Conservation (phyloP, 2,113 vertebrate species). For the Eonycteris spelaea region DNA sequence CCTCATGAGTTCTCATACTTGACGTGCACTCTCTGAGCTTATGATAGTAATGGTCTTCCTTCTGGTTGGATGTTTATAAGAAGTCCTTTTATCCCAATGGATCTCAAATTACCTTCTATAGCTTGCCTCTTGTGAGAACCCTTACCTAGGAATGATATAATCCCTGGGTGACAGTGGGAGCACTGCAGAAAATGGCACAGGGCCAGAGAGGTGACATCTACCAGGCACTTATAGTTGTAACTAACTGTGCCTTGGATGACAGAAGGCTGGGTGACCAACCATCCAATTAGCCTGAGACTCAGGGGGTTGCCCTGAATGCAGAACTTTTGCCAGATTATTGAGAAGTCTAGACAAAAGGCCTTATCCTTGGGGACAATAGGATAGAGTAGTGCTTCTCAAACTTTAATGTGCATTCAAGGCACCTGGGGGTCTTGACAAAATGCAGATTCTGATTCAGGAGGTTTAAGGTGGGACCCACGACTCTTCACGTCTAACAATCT, state of each 20-base stretch:
- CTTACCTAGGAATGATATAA: background rate
- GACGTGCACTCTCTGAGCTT: background rate
- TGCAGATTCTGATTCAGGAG: background rate
- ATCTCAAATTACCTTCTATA: background rate
- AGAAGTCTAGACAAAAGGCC: background rate
- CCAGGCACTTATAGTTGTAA: background rate
- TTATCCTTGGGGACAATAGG: background rate
- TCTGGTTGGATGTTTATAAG: background rate
- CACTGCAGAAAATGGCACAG: background rate
- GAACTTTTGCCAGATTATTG: background rate
- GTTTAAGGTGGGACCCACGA: background rate
- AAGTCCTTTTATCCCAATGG: background rate
- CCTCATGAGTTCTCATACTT: fast-evolving
- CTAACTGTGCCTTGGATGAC: background rate
- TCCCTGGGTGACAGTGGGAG: fast-evolving
- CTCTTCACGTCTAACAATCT: background rate
- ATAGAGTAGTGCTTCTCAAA: background rate
- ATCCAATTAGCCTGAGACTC: fast-evolving
- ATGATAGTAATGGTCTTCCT: background rate
- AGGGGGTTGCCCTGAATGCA: background rate
- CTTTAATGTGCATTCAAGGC: fast-evolving
- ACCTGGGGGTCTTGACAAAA: background rate
- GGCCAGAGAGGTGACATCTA: background rate
- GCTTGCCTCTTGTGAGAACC: background rate
- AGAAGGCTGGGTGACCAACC: background rate